phyloP scores from a whole-genome alignment of 2,797 vertebrate genomes.

The Melanotaenia pygmaea region DNA sequence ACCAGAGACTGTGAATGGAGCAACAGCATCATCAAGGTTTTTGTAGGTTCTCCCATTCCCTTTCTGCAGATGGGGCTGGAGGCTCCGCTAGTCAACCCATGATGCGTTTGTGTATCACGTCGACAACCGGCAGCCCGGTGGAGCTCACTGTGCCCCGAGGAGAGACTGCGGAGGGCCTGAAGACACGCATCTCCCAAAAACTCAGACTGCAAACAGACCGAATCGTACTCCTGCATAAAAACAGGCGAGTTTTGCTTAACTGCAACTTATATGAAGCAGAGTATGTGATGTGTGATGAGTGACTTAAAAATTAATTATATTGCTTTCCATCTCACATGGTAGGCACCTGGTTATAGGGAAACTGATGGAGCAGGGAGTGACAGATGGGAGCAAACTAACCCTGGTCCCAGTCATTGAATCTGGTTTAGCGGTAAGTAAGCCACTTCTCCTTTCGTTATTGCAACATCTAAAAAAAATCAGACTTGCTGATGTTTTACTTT shows the following conservation, averaged over 20 bases:
- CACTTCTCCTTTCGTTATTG: background rate
- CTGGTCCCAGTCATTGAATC: slow-evolving; percentile 91
- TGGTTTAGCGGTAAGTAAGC: slow-evolving; percentile 87
- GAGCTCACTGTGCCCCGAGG: slow-evolving; percentile 87
- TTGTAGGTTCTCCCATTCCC: slow-evolving; percentile 76
- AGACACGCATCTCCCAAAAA: slow-evolving; percentile 85
- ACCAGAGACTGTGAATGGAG: slow-evolving; percentile 80
- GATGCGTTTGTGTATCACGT: slow-evolving; percentile 87
- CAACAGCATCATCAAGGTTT: slow-evolving; percentile 75
- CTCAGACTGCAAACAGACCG: slow-evolving; percentile 89
- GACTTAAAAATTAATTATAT: background rate
- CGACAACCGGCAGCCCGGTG: slow-evolving; percentile 90
- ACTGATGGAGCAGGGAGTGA: slow-evolving; percentile 88
- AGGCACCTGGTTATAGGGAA: slow-evolving; percentile 90
- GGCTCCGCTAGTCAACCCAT: slow-evolving; percentile 74
- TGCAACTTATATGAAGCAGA: background rate
- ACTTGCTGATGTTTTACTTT: background rate
- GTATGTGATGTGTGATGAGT: too few species aligned
- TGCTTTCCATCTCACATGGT: background rate
- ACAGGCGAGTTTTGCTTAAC: slow-evolving; percentile 84
- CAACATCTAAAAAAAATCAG: background rate
- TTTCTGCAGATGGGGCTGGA: slow-evolving; percentile 31
- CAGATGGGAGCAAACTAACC: slow-evolving; percentile 91
- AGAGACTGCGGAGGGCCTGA: slow-evolving; percentile 92
- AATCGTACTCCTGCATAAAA: slow-evolving; percentile 89